Base-by-base conservation (phyloP, 1,140 invertebrate genomes). In the Orius insidiosus region DNA sequence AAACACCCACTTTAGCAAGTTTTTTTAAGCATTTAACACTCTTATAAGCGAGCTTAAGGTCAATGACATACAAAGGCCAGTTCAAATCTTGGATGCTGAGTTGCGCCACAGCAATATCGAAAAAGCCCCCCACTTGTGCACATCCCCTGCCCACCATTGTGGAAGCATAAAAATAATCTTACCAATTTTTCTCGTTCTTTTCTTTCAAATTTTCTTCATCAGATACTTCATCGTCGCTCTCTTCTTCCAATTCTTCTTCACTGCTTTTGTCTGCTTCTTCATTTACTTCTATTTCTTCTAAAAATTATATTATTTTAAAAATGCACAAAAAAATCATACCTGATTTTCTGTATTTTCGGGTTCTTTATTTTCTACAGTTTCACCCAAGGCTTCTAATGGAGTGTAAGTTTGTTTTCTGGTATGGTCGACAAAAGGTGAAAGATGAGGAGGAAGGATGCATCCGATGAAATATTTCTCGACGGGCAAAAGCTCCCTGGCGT, bases 391-490 rank as follows among this genome's bases (percentile, higher is more conserved):
- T 63, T 97, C 92, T 24, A 87, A 86, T 46, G 93, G 90, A 49
- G 95, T 75, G 59, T 98, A 97, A 41, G 74, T 69, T 10, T 70
- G 68, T 11, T 56, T 52, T 39, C 44, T 48, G 2, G 74, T 66
- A 59, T 90, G 82, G 59, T 79, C 72, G 24, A 81, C 74, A 67
- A 99, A 99, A 53, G 96, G 96, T 48, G 94, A 98, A 24, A 99
- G 65, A 72, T 99, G 96, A 6, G 95, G 90, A 11, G 96, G 96
- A 40, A 98, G 65, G 13, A 74, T 61, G 48, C 74, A 81, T 9
- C 92, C 93, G 56, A 92, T 80, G 54, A 98, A 80, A 65, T 99
- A 99, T 56, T 88, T 81, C 58, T 93, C 82, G 7, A 90, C 81
- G 1, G 94, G 90, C 15, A 97, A 63, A 15, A 97, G 60, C 50